A percentile compares a stretch with the other conserved stretches of the same genome.
Evolutionary conservation across 2,888 invertebrate species (phyloP).

Genomic region (Rosalia funebris): DNA sequence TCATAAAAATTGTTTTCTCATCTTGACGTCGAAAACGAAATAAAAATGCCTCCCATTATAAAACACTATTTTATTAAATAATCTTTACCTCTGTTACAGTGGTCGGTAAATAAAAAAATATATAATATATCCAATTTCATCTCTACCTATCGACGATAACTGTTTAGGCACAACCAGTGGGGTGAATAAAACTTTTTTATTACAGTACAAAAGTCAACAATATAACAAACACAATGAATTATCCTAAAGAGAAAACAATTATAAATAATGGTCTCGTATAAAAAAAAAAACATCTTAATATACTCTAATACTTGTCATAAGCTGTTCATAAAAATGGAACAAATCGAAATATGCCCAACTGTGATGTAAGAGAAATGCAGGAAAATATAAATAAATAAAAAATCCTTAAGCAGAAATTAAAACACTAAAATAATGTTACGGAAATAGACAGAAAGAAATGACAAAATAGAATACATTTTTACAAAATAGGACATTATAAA

Average conservation of each 20-base stretch:
- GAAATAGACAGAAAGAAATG: too few species aligned
- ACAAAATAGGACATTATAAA: too few species aligned
- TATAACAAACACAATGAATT: conserved; percentile 3
- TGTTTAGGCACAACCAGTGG: conserved; percentile 39
- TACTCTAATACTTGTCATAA: background rate
- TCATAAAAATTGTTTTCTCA: too few species aligned
- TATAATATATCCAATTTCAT: conserved; percentile 34
- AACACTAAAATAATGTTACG: background rate
- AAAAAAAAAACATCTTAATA: conserved; percentile 3
- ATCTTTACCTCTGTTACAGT: conserved; percentile 30
- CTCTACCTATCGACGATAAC: conserved; percentile 28
- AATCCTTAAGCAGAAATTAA: background rate
- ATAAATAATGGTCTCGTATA: background rate
- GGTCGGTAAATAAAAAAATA: conserved; percentile 40
- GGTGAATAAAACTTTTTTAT: conserved; percentile 25
- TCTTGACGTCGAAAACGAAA: too few species aligned
- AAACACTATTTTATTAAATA: conserved; percentile 34
- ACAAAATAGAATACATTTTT: too few species aligned
- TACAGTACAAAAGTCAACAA: conserved; percentile 25
- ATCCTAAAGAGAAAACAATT: conserved; percentile 7
- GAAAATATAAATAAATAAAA: background rate
- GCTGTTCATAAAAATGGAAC: conserved; percentile 16
- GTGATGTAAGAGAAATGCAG: background rate
- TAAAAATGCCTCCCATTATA: conserved; percentile 12
- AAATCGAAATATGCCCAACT: too few species aligned